Evolutionary conservation across 1,140 invertebrate genomes (phyloP), one percentile per base, ranked within the genome.

Genomic region (Apis florea): DNA sequence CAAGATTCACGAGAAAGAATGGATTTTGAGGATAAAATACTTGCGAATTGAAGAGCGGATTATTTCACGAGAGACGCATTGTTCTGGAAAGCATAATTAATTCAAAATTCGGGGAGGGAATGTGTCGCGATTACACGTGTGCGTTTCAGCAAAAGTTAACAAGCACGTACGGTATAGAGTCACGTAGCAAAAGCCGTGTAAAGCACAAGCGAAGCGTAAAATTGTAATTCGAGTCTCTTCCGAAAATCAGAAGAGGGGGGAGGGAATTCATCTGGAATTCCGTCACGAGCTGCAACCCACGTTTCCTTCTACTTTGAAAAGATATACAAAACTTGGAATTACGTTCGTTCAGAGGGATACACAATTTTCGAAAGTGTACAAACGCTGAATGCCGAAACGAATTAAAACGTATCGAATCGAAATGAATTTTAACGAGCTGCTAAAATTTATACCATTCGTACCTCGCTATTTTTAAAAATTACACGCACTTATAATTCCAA

Each of bases 251-350:
- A 26, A 21, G 13, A 6, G 40, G 24, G 47, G 40, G 56, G 53
- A 53, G 71, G 51, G 51, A 61, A 61, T 24, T 68, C 54, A 67
- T 81, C 53, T 17, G 5, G 21, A 81, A 75, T 81, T 75, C 47
- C 54, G 79, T 81, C 79, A 75, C 63, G 70, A 51, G n/a, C 51
- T 31, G 26, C 70, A 26, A 49, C 31, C 8, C 61, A 21, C 59
- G n/a, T 81, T 75, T 59, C 47, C 71, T 15, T 10, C 13, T n/a
- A 56, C 31, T 53, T 58, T 61, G 19, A n/a, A 67, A 81, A 81
- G 72, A 59, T 81, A 75, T 63, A 81, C 79, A 74, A 1, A 56
- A 74, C 53, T 19, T 24, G 66, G 31, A 75, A 81, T 81, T 75
- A 58, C 53, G 56, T 75, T 53, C 26, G 59, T 26, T 8, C 59